These are phyloP conservation scores for Coreoperca whiteheadi DNA, from an alignment of 2,113 vertebrate genomes.

Conservation along the genomic window DNA sequence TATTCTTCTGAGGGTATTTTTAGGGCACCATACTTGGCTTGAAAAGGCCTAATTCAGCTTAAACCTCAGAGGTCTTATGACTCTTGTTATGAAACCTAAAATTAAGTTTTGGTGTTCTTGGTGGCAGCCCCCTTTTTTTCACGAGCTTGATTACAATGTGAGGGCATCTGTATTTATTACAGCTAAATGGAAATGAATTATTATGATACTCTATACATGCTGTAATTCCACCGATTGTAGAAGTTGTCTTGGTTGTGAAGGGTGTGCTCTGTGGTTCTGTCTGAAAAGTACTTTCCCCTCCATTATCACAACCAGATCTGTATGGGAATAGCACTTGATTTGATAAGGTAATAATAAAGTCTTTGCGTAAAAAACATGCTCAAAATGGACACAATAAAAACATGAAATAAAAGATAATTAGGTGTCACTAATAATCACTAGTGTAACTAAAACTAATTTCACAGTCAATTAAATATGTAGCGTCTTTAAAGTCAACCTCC, in stretches of 20 bases:
- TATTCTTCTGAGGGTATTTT: constrained; percentile 36
- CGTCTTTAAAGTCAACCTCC: not conserved
- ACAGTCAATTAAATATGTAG: not conserved
- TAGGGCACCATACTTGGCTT: constrained; percentile 8
- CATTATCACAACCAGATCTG: constrained; percentile 63
- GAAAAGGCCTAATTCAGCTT: constrained; percentile 32
- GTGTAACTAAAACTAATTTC: not conserved
- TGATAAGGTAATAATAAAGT: constrained; percentile 8
- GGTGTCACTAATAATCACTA: not conserved
- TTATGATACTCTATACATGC: not conserved
- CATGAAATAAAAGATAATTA: not conserved
- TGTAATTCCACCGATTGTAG: constrained; percentile 5
- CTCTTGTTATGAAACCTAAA: constrained; percentile 39
- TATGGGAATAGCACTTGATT: constrained; percentile 77
- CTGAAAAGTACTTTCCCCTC: constrained; percentile 52
- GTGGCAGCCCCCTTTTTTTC: not conserved
- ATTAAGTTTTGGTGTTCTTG: constrained; percentile 20
- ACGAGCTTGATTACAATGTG: not conserved
- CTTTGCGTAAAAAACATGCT: constrained; percentile 19
- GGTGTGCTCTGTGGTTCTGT: constrained; percentile 70
- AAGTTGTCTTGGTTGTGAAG: constrained; percentile 26
- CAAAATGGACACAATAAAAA: not conserved
- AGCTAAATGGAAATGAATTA: not conserved
- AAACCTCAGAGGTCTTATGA: constrained; percentile 53
- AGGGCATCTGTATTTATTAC: not conserved